Evolutionary conservation across 2,888 invertebrate species (phyloP), one percentile per base, ranked within the genome.

Genomic region (Diogma glabrata): DNA sequence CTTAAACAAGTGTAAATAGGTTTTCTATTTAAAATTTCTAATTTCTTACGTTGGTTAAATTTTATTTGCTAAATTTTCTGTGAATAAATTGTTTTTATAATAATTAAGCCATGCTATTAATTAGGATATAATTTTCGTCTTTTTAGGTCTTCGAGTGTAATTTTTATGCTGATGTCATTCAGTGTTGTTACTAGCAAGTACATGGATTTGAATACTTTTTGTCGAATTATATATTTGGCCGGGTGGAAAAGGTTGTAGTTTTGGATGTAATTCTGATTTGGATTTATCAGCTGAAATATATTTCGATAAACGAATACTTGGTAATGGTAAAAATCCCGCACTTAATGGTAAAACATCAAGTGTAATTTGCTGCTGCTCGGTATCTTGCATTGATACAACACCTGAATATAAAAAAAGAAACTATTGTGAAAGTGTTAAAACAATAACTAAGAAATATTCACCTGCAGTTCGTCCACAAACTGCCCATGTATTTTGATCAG

Each of bases 161-260:
- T n/a, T n/a, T n/a, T n/a, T n/a, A n/a, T n/a, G n/a, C n/a, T n/a
- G n/a, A n/a, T n/a, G n/a, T 57, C 66, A 64, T 53, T 68, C 68
- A 16, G 57, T 60, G 52, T 59, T 65, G 14, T 61, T 64, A 33
- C 74, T 73, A 3, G 81, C 75, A 51, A 92, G 75, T 20, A 95
- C 91, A 63, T 94, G 91, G 24, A 94, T 84, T 69, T 94, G 94
- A 64, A 82, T 82, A 52, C 90, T 90, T 70, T 91, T 90, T 57
- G 90, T 90, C 56, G 84, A 83, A 69, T 94, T 93, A 72, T 92
- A 95, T 17, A 95, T 88, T 69, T 95, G 93, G 0, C 93, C 92
- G 0, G 87, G 80, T 63, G 84, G 84, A 71, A 93, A 93, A 0
- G 91, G 90, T 64, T 91, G 88, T 50, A 91, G 71, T 54, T 88